Conservation (phyloP, 2,797 vertebrate genomes). For the Crocidura indochinensis region DNA sequence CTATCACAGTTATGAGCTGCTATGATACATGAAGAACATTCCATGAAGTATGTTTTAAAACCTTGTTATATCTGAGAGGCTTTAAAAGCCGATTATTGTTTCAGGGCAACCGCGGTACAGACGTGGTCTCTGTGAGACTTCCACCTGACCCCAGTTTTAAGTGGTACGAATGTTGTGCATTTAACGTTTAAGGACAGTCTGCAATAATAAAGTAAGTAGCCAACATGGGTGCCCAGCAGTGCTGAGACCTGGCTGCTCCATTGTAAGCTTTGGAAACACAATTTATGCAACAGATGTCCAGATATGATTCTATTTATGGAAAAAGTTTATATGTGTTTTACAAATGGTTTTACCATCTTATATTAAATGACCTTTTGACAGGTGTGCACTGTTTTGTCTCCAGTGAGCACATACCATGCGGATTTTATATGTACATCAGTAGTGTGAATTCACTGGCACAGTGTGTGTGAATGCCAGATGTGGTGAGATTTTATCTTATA, state of each 20-base stretch:
- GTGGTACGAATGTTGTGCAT: constrained; percentile 99
- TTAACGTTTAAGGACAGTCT: constrained; percentile 99
- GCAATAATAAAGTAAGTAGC: constrained; percentile 98
- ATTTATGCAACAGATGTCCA: constrained; percentile 95
- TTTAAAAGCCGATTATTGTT: constrained; percentile 97
- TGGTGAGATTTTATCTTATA: constrained; percentile 95
- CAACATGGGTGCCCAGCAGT: constrained; percentile 97
- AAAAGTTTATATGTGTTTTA: constrained; percentile 98
- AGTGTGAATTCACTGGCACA: constrained; percentile 95
- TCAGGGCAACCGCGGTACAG: constrained; percentile 98
- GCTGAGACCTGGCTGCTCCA: constrained; percentile 98
- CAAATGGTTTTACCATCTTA: constrained; percentile 85
- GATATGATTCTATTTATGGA: constrained; percentile 98
- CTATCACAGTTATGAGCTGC: constrained; percentile 95
- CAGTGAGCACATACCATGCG: constrained; percentile 96
- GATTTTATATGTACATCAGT: constrained; percentile 97
- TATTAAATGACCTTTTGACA: constrained; percentile 97
- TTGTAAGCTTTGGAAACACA: constrained; percentile 96
- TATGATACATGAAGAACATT: constrained; percentile 97
- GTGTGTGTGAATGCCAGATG: constrained; percentile 94
- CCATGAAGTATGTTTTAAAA: constrained; percentile 98
- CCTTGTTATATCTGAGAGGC: constrained; percentile 96
- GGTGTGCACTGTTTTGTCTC: constrained; percentile 96
- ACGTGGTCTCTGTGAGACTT: constrained; percentile 99
- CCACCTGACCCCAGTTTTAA: constrained; percentile 99